Percentiles rank a stretch among this genome's conserved stretches.
Evolutionary conservation across 2,888 invertebrate species (phyloP).

Genomic region (Drosophila nigricruria): DNA sequence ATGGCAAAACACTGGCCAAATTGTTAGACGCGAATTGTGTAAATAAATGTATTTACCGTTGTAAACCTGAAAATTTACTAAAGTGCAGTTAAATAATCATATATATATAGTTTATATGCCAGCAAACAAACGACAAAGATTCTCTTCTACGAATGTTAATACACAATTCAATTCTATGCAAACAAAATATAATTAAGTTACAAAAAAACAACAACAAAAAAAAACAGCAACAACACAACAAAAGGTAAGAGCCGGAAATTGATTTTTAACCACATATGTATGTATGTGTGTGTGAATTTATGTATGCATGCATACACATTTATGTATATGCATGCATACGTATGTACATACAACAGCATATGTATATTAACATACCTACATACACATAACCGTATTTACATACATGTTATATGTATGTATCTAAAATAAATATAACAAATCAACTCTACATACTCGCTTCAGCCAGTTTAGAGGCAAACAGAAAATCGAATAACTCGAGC

Average conservation of each 20-base stretch:
- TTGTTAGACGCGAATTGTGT: conserved; percentile 42
- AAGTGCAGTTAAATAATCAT: conserved; percentile 58
- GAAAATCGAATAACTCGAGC: conserved; percentile 7
- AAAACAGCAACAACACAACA: conserved; percentile 32
- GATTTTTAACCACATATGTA: conserved; percentile 56
- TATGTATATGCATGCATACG: neutral
- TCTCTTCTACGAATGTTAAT: conserved; percentile 56
- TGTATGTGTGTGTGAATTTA: neutral
- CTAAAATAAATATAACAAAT: conserved; percentile 21
- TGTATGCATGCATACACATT: conserved; percentile 7
- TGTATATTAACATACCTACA: conserved; percentile 1
- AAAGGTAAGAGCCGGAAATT: conserved; percentile 66
- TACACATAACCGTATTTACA: neutral
- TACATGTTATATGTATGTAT: conserved; percentile 7
- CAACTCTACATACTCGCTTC: neutral
- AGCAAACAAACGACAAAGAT: conserved; percentile 13
- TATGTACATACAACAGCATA: neutral
- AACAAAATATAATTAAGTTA: conserved; percentile 19
- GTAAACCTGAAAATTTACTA: conserved; percentile 54
- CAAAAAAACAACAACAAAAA: neutral
- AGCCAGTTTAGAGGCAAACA: neutral
- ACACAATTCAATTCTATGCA: conserved; percentile 39
- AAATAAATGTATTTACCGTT: conserved; percentile 54
- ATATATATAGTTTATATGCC: conserved; percentile 57
- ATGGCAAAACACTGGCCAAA: conserved; percentile 11